Evolutionary conservation across 2,113 vertebrate species (phyloP).

Genomic region (Casuarius casuarius): DNA sequence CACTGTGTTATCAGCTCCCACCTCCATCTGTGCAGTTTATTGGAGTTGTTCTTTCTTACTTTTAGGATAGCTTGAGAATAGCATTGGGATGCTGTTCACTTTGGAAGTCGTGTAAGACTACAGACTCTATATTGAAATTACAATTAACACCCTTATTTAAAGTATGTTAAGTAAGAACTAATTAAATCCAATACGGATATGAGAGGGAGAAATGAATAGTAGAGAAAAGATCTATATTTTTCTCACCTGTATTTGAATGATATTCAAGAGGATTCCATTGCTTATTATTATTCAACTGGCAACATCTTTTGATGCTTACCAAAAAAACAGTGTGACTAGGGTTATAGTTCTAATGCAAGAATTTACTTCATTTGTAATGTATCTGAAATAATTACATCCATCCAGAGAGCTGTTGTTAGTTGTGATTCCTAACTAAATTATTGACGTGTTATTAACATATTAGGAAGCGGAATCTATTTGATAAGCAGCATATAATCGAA

Average conservation of each 20-base stretch:
- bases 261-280: not conserved
- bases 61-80: not conserved
- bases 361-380: not conserved
- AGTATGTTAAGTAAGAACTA: not conserved
- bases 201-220: not conserved
- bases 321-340: not conserved
- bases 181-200: not conserved
- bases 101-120: not conserved
- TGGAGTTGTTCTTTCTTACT: not conserved
- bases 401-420: not conserved
- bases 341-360: not conserved
- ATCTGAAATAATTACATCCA: not conserved
- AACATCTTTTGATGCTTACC: not conserved
- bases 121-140: not conserved
- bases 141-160: not conserved
- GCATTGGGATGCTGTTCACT: not conserved
- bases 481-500: not conserved
- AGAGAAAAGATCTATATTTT: not conserved
- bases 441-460: not conserved
- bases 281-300: not conserved
- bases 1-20: not conserved
- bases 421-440: not conserved
- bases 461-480: not conserved
- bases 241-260: not conserved
- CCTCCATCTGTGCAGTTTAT: not conserved